A percentile compares a stretch with the other conserved stretches of the same genome.
Conservation (phyloP, 30 jellyfish, hydroid and myxozoan species). For the Turritopsis rubra region DNA sequence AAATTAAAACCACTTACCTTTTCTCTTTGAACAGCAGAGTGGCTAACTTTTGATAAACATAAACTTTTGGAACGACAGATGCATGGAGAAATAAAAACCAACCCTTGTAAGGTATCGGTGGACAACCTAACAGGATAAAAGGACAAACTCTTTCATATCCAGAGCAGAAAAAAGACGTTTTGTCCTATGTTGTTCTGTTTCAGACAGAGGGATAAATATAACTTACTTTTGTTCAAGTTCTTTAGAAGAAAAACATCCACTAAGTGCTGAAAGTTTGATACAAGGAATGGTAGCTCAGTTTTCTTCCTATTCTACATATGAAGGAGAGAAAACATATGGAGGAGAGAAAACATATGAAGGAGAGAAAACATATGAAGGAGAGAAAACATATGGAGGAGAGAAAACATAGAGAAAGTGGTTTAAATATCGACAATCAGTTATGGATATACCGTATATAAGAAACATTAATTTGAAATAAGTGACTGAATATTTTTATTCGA, state of each 20-base stretch:
- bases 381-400: too few relatives aligned
- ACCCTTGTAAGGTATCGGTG: not conserved
- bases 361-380: too few relatives aligned
- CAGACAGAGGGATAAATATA: too few relatives aligned
- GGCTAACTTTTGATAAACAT: not conserved
- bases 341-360: too few relatives aligned
- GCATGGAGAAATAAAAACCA: not conserved
- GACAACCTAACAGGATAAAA: not conserved
- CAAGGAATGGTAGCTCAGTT: not conserved
- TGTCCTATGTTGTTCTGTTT: not conserved
- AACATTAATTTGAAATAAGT: too few relatives aligned
- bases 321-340: not conserved
- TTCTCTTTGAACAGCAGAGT: not conserved
- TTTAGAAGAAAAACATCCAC: not conserved
- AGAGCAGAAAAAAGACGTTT: too few relatives aligned
- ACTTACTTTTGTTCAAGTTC: not conserved
- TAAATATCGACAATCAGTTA: too few relatives aligned
- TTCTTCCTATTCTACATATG: not conserved
- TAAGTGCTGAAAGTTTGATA: not conserved
- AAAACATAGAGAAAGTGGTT: too few relatives aligned
- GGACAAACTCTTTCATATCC: too few relatives aligned
- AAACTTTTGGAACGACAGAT: not conserved
- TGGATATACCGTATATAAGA: too few relatives aligned
- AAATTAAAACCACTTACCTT: not conserved
- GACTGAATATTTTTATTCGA: too few relatives aligned